Evolutionary conservation across 2,888 invertebrate genomes (phyloP).

Genomic region (Lochmaea capreae): DNA sequence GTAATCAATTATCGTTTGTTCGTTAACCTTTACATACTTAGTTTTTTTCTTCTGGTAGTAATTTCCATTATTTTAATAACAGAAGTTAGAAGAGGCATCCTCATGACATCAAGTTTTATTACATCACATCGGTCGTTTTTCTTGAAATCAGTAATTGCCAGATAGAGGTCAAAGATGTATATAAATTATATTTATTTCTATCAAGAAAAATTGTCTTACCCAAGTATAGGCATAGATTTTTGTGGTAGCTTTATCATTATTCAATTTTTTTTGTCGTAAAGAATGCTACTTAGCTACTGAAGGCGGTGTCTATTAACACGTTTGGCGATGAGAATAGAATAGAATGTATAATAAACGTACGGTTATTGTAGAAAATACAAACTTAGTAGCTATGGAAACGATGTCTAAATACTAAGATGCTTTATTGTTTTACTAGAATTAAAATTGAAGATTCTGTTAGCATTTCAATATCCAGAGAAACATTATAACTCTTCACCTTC

Average conservation of each 20-base stretch:
- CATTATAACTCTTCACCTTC: too few relatives aligned
- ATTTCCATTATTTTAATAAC: slow-evolving; percentile 13
- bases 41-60: background rate
- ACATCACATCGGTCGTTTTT: slow-evolving; percentile 11
- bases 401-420: too few relatives aligned
- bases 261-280: too few relatives aligned
- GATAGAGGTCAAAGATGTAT: slow-evolving; percentile 5
- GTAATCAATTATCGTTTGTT: slow-evolving; percentile 9
- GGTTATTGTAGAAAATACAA: too few relatives aligned
- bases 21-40: slow-evolving; percentile 17
- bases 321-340: too few relatives aligned
- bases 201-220: background rate
- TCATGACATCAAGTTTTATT: slow-evolving; percentile 14
- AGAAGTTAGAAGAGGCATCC: background rate
- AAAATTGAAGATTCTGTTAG: too few relatives aligned
- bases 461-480: too few relatives aligned
- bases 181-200: slow-evolving; percentile 2
- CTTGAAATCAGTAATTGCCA: slow-evolving; percentile 9
- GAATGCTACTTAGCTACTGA: too few relatives aligned
- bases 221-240: background rate
- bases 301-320: too few relatives aligned
- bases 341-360: too few relatives aligned
- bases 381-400: too few relatives aligned
- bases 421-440: too few relatives aligned
- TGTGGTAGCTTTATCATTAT: background rate